Base-by-base conservation (phyloP, 1,140 invertebrate species). In the Tetranychus cinnabarinus region DNA sequence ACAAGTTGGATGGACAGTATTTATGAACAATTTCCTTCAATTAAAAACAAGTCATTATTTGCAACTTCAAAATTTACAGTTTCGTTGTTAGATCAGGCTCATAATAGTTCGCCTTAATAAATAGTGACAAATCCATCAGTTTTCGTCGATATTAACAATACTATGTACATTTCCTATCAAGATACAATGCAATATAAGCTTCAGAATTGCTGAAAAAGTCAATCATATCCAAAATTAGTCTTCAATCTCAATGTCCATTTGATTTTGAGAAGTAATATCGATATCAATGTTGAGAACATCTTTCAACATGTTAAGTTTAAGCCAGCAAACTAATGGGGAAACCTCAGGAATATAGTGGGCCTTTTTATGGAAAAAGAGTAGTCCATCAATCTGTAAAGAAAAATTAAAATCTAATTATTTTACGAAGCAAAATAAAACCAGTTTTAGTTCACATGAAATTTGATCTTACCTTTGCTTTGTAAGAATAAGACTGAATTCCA, bases 251-350 rank as follows among this genome's bases (percentile, higher is more conserved):
- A 42, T 10, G 39, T 42, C 39, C 39, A 42, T 42, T 10, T 5
- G 23, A 23, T 23, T 6, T 42, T 42, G 39, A 42, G 5, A 6
- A 42, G 39, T 42, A 6, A 42, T 6, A 10, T 42, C 39, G 10
- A 42, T 5, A 6, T 42, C 39, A 10, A 42, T 52, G 48, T 15
- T 6, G 15, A 52, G 31, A n/a, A 52, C 15, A 15, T 52, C 48
- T 52, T 52, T 52, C 15, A 52, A 8, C 63, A 64, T 64, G 34
- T 59, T 10, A 15, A 54, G 12, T 69, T 85, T 89, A 1, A 92
- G 72, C 88, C 88, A 93, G 2, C 82, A 81, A 1, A 91, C 85
- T 13, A 95, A 72, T 0, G 90, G 88, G 0, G 87, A 88, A 45
- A 74, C 70, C 12, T 85, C 86, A 65, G 79, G 77, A 8, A 77